Evolutionary conservation across 2,888 invertebrate species (phyloP), one percentile per base, ranked within the genome.

Genomic region (Scaptomyza tumidula): DNA sequence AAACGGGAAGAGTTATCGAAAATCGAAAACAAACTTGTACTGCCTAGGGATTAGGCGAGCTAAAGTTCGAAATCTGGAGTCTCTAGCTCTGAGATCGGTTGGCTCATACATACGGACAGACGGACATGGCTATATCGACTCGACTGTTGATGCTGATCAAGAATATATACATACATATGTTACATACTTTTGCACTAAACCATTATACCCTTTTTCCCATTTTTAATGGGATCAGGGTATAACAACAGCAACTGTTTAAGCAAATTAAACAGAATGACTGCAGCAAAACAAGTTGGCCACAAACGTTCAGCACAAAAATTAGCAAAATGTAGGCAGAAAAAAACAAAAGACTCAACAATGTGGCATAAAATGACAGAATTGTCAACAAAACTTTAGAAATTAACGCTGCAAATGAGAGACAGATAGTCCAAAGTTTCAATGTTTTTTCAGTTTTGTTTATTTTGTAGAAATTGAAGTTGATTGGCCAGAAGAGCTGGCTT

Each of bases 351-450:
- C 55, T 48, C 41, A 69, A 60, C 48, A 57, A 60, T 66, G 63
- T 57, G 46, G 14, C 72, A 53, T 54, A 78, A 78, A 76, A 66
- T 62, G 69, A 37, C 71, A 66, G 56, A 71, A 63, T 48, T 78
- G 49, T 74, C 68, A 78, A 71, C 62, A 61, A 69, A 71, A 76
- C 56, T 78, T 76, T 58, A 55, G 37, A 74, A 78, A 76, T 62
- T 57, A 67, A 62, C 50, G 68, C 65, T 54, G 37, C 14, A 70
- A 58, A 53, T 48, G 56, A 46, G 33, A 59, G 48, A 24, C 16
- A 35, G 35, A 13, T 45, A 35, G n/a, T 41, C 0, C 4, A 61
- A 49, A 43, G 31, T 11, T 39, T 39, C 14, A 10, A 44, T 44
- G 24, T n/a, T 59, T 19, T 43, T 43, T 19, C 2, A 19, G 9